A percentile compares a stretch with the other conserved stretches of the same genome.
These are phyloP conservation scores for Cairina moschata DNA, from an alignment of 2,113 vertebrate species.

Conservation along the genomic window DNA sequence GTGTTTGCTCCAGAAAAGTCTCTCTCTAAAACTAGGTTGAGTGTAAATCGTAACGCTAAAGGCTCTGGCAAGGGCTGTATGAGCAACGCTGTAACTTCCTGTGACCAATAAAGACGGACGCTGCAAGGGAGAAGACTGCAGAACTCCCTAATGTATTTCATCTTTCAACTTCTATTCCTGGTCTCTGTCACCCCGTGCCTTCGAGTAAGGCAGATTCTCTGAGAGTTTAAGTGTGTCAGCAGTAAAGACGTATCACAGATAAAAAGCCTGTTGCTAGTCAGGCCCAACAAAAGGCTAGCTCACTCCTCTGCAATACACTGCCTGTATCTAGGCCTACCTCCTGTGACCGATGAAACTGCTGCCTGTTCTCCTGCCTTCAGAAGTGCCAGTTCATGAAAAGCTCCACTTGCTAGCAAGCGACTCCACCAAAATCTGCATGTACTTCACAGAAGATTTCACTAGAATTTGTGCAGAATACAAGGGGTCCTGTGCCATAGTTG, in stretches of 20 bases:
- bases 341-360: neutral
- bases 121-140: slow-evolving; percentile 15
- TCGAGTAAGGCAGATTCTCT: neutral
- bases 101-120: neutral
- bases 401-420: neutral
- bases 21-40: neutral
- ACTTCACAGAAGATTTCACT: neutral
- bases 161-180: neutral
- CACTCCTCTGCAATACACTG: slow-evolving; percentile 1
- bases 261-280: slow-evolving; percentile 10
- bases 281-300: slow-evolving; percentile 25
- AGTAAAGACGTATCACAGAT: neutral
- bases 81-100: neutral
- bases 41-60: neutral
- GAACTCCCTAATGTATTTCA: neutral
- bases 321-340: slow-evolving; percentile 43
- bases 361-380: neutral
- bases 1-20: neutral
- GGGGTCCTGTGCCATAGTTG: neutral
- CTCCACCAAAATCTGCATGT: neutral
- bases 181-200: neutral
- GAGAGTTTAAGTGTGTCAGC: neutral
- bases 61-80: neutral
- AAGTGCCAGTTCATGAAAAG: neutral
- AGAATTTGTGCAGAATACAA: neutral